Evolutionary conservation across 2,888 invertebrate species (phyloP).

Genomic region (Andrena chrysosceles): DNA sequence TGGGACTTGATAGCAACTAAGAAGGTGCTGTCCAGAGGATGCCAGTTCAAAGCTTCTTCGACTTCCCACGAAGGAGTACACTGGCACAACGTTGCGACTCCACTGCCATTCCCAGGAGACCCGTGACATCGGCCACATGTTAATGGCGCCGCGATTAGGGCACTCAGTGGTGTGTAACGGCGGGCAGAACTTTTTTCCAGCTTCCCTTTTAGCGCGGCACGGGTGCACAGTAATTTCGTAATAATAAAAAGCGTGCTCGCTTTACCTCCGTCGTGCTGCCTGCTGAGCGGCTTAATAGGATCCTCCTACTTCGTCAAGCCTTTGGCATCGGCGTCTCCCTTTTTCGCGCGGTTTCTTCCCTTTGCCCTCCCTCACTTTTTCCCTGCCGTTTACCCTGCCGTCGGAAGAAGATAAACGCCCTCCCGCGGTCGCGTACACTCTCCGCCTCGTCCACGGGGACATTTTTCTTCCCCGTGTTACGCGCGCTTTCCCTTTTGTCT

Average conservation of each 20-base stretch:
- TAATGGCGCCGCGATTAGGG: constrained; percentile 71
- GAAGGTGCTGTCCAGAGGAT: too few species aligned
- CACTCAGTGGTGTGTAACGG: constrained; percentile 67
- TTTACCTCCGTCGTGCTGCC: constrained; percentile 73
- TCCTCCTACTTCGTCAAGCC: constrained; percentile 74
- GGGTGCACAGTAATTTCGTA: constrained; percentile 76
- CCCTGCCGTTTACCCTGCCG: constrained; percentile 63
- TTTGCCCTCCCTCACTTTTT: constrained; percentile 63
- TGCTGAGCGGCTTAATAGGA: constrained; percentile 79
- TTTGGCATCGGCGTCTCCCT: constrained; percentile 62
- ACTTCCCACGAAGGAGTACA: neutral
- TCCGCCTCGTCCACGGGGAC: constrained; percentile 45
- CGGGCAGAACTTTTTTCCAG: constrained; percentile 59
- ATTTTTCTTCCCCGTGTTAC: constrained; percentile 52
- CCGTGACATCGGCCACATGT: constrained; percentile 51
- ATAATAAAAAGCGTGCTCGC: constrained; percentile 78
- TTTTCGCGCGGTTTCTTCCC: constrained; percentile 61
- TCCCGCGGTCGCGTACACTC: constrained; percentile 47
- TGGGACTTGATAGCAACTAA: too few species aligned
- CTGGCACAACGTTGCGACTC: constrained; percentile 4
- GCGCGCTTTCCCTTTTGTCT: constrained; percentile 60
- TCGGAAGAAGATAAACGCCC: constrained; percentile 58
- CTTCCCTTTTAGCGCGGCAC: constrained; percentile 68
- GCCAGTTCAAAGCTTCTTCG: neutral
- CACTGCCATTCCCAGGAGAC: neutral